These are phyloP conservation scores for Ceratosolen fusciceps DNA, from an alignment of 1,140 invertebrate genomes.

Conservation along the genomic window DNA sequence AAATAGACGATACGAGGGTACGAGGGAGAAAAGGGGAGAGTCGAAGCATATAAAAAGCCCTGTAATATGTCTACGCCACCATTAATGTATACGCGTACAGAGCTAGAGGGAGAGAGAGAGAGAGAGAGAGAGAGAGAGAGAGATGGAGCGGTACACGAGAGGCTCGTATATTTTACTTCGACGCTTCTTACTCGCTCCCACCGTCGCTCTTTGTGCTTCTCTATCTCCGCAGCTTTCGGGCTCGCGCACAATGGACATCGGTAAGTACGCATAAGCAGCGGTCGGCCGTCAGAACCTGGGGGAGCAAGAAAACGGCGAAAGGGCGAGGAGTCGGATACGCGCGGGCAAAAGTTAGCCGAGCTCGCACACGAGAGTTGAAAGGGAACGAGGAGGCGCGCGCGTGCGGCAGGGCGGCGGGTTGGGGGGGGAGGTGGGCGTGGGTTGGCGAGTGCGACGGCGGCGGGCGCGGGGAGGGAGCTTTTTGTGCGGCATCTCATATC, in stretches of 20 bases:
- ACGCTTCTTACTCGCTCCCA: neutral
- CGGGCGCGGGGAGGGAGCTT: conserved; percentile 49
- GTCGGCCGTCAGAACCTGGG: conserved; percentile 12
- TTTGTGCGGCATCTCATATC: conserved; percentile 44
- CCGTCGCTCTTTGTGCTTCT: neutral
- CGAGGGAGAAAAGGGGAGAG: neutral
- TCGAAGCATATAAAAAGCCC: neutral
- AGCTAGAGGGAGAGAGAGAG: too few relatives aligned
- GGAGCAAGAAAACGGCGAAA: neutral
- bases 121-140: too few relatives aligned
- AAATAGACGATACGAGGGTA: neutral
- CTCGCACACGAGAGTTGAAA: neutral
- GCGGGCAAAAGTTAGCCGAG: conserved; percentile 52
- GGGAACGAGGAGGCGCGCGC: neutral
- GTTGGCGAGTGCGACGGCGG: neutral
- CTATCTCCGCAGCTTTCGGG: neutral
- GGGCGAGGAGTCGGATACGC: neutral
- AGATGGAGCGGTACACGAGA: neutral
- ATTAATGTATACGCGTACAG: conserved; percentile 1
- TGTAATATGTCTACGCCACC: neutral
- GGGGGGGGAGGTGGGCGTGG: neutral
- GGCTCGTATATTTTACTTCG: neutral
- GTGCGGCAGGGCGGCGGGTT: conserved; percentile 28
- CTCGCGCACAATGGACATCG: conserved; percentile 38
- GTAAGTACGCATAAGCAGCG: conserved; percentile 47